Conservation (phyloP, 2,797 vertebrate genomes). For the Muraenolepis orangiensis region DNA sequence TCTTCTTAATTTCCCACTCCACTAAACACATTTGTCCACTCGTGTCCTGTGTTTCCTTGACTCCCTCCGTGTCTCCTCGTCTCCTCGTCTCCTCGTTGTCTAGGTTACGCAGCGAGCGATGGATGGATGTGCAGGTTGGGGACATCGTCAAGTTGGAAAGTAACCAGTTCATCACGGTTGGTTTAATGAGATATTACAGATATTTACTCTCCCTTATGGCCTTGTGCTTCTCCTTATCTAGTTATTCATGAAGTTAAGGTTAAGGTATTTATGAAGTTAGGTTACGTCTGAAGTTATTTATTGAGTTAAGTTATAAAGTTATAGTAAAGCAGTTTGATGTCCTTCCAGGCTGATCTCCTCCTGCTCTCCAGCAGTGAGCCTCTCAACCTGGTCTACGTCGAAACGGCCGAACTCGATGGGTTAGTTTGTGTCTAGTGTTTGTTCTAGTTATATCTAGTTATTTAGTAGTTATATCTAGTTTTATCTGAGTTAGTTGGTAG, state of each 20-base stretch:
- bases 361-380: conserved; percentile 94
- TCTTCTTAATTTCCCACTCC: background rate
- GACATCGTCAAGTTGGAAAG: conserved; percentile 95
- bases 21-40: background rate
- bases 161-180: conserved; percentile 91
- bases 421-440: conserved; percentile 59
- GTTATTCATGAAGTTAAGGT: background rate
- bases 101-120: conserved; percentile 86
- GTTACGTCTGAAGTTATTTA: background rate
- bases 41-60: background rate
- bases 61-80: background rate
- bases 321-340: background rate
- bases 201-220: background rate
- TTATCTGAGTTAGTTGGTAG: no score
- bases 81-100: conserved; percentile 21
- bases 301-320: no score
- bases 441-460: background rate
- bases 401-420: conserved; percentile 94
- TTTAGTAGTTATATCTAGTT: no score
- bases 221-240: background rate
- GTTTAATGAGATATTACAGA: conserved; percentile 35
- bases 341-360: conserved; percentile 84
- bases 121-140: conserved; percentile 94
- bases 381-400: conserved; percentile 86
- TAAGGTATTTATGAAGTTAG: no score